These are phyloP conservation scores for Drosophila mulleri DNA, from an alignment of 2,888 invertebrate species.

Conservation along the genomic window DNA sequence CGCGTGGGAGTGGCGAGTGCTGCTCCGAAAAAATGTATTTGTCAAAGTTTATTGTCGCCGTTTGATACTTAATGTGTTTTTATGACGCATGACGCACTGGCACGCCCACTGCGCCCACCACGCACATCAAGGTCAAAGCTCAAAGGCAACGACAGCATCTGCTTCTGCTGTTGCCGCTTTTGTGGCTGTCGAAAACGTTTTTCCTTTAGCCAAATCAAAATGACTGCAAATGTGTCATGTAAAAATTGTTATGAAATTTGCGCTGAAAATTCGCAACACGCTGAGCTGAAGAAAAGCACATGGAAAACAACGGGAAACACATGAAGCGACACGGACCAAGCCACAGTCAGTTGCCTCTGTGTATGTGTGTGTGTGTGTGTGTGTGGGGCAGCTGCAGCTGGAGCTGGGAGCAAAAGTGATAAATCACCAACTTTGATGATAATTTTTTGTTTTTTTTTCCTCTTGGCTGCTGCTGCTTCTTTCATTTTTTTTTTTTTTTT, in stretches of 20 bases:
- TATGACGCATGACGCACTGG: constrained; percentile 70
- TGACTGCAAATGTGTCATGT: constrained; percentile 74
- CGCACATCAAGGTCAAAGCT: constrained; percentile 66
- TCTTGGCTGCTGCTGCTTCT: background rate
- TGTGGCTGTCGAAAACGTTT: constrained; percentile 25
- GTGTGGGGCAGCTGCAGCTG: constrained; percentile 7
- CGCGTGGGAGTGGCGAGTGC: constrained; percentile 2
- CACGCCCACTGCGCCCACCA: constrained; percentile 31
- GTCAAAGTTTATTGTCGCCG: constrained; percentile 73
- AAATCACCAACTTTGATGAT: constrained; percentile 76
- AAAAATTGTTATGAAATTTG: constrained; percentile 67
- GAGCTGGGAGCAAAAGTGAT: constrained; percentile 59
- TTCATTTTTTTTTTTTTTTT: background rate
- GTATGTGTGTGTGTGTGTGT: background rate
- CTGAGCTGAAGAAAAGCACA: constrained; percentile 9
- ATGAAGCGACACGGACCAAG: constrained; percentile 6
- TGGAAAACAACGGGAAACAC: constrained; percentile 19
- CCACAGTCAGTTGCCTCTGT: background rate
- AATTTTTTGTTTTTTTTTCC: constrained; percentile 48
- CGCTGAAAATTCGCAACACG: constrained; percentile 50
- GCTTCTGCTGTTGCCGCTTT: constrained; percentile 24
- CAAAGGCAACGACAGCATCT: constrained; percentile 61
- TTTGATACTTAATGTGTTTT: constrained; percentile 73
- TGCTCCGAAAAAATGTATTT: constrained; percentile 55
- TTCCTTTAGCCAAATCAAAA: constrained; percentile 62